phyloP scores from a whole-genome alignment of 2,888 invertebrate genomes.

The Strigamia crassipes region DNA sequence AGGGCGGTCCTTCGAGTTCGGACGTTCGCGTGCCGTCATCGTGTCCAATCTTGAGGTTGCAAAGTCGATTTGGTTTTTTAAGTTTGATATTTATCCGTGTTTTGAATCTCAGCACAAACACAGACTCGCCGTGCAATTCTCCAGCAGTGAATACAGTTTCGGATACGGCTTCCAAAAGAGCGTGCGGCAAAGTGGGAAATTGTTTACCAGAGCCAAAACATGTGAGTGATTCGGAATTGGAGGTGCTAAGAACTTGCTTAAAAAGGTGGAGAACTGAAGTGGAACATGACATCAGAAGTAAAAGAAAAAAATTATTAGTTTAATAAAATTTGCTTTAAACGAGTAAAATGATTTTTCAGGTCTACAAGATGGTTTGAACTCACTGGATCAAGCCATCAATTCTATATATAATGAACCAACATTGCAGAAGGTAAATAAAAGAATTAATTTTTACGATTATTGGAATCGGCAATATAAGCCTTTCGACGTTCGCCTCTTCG shows the following conservation, averaged over 20 bases:
- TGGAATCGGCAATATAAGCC: too few relatives aligned
- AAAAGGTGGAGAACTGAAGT: slow-evolving; percentile 60
- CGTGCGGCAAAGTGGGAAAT: background rate
- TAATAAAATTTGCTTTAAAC: background rate
- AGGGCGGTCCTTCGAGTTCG: slow-evolving; percentile 1
- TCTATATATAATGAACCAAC: slow-evolving; percentile 58
- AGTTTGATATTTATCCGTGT: background rate
- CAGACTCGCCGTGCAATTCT: slow-evolving; percentile 53
- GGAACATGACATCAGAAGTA: slow-evolving; percentile 56
- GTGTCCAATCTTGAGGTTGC: slow-evolving; percentile 53
- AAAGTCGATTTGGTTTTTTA: background rate
- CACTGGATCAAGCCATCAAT: slow-evolving; percentile 56
- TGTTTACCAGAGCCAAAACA: slow-evolving; percentile 53
- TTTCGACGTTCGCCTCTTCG: too few relatives aligned
- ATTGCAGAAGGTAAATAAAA: slow-evolving; percentile 53
- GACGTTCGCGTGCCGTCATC: slow-evolving; percentile 60
- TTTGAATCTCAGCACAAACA: slow-evolving; percentile 49
- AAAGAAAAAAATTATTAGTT: background rate
- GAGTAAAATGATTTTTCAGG: slow-evolving; percentile 51
- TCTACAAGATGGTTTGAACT: slow-evolving; percentile 57
- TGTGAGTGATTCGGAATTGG: slow-evolving; percentile 57
- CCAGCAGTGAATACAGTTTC: slow-evolving; percentile 49
- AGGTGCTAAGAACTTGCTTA: slow-evolving; percentile 58
- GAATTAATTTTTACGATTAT: slow-evolving; percentile 24
- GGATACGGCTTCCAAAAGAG: slow-evolving; percentile 44